Evolutionary conservation across 53 echinoderm and acorn worm species (phyloP), one percentile per base, ranked within the genome.

Genomic region (Apostichopus leukothele): DNA sequence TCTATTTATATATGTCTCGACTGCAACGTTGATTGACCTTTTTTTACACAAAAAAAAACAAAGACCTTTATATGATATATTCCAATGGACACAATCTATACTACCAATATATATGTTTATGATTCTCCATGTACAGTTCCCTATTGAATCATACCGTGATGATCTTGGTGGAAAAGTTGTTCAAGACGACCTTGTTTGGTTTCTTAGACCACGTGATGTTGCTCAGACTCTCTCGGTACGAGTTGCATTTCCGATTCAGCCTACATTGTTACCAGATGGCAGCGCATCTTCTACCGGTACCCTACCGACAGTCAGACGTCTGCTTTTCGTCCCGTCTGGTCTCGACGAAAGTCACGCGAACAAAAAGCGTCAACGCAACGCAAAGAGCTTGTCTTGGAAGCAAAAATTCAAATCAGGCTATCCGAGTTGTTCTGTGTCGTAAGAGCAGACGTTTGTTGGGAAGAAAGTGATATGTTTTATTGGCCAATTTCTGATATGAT

Each of bases 171-270:
- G 74, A 1, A 87, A 89, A 61, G 90, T 92, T 55, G 93, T 89
- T 25, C 86, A 94, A 53, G 89, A 84, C 76, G 79, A 81, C 9
- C 79, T 96, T 84, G 73, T 94, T 39, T 96, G 96, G 96, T 96
- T 96, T 74, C 88, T 96, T 60, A 91, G 92, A 83, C 94, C 96
- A 10, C 88, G 79, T 73, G 96, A 96, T 79, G 92, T 94, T 3
- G 87, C 60, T 80, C 77, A 91, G 22, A 79, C n/a, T 18, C 53
- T 79, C 8, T 79, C 79, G 8, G 52, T 14, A 50, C n/a, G 18
- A 52, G 51, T 19, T 6, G 79, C 79, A 5, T 79, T 79, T 79
- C 79, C 79, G 50, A 18, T 50, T 8, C 14, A 0, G 11, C 16
- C 51, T n/a, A 11, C 5, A 18, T 50, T 4, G n/a, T 52, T 52